These are phyloP conservation scores for Eulithis testata DNA, from an alignment of 2,888 invertebrate species.

Conservation along the genomic window DNA sequence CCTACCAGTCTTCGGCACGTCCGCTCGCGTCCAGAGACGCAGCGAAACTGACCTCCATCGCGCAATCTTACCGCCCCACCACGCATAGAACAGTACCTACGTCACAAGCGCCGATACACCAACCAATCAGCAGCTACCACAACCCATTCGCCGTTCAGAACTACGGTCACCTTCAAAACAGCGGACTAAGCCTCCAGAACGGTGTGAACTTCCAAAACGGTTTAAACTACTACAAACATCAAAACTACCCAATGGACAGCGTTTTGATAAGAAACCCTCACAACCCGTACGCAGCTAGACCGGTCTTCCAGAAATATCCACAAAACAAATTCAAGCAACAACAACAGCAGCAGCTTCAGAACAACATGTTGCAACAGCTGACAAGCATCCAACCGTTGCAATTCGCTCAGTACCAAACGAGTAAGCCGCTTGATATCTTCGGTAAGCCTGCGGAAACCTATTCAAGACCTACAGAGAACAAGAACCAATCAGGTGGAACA, in stretches of 20 bases:
- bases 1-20: conserved; percentile 71
- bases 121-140: conserved; percentile 77
- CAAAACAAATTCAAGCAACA: conserved; percentile 65
- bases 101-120: conserved; percentile 62
- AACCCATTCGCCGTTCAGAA: conserved; percentile 73
- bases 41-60: conserved; percentile 75
- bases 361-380: conserved; percentile 69
- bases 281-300: conserved; percentile 68
- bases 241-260: conserved; percentile 72
- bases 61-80: conserved; percentile 78
- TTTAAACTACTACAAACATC: conserved; percentile 71
- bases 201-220: conserved; percentile 59
- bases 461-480: conserved; percentile 60
- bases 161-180: conserved; percentile 50
- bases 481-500: conserved; percentile 51
- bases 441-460: conserved; percentile 69
- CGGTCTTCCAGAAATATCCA: conserved; percentile 67
- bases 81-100: conserved; percentile 66
- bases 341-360: conserved; percentile 58
- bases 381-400: conserved; percentile 72
- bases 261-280: conserved; percentile 72
- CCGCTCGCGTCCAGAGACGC: conserved; percentile 71
- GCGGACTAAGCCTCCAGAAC: conserved; percentile 44
- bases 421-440: conserved; percentile 66
- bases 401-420: conserved; percentile 67